These are phyloP conservation scores for Stegophylla sp. DNA, from an alignment of 2,888 invertebrate species.

Conservation along the genomic window DNA sequence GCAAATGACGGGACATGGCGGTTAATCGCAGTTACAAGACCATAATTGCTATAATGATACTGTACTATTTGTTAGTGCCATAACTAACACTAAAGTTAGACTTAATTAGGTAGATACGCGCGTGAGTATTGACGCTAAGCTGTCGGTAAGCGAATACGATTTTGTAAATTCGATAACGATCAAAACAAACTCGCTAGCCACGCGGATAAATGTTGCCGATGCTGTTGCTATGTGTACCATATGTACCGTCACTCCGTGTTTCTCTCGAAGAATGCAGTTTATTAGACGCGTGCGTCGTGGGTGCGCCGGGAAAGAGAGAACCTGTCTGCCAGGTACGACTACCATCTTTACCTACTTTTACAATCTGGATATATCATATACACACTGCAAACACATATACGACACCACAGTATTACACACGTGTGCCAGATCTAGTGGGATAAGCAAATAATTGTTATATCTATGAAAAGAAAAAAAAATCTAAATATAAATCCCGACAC, in stretches of 20 bases:
- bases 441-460: background rate
- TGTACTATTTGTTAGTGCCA: too few relatives aligned
- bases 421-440: background rate
- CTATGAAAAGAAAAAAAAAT: background rate
- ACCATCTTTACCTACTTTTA: constrained; percentile 52
- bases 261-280: constrained; percentile 55
- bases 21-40: too few relatives aligned
- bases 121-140: too few relatives aligned
- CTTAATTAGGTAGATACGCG: too few relatives aligned
- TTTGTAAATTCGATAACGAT: background rate
- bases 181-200: constrained; percentile 32
- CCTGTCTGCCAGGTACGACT: constrained; percentile 37
- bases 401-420: constrained; percentile 11
- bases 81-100: too few relatives aligned
- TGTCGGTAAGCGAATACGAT: background rate
- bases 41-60: too few relatives aligned
- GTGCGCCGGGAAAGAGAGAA: constrained; percentile 54
- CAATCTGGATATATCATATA: constrained; percentile 33
- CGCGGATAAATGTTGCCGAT: constrained; percentile 1
- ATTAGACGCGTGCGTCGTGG: constrained; percentile 53
- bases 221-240: too few relatives aligned
- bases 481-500: background rate
- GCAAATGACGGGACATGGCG: background rate
- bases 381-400: too few relatives aligned
- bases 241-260: constrained; percentile 28